Base-by-base conservation (phyloP, 53 echinoderm and acorn worm genomes). In the Echinometra lucunter region DNA sequence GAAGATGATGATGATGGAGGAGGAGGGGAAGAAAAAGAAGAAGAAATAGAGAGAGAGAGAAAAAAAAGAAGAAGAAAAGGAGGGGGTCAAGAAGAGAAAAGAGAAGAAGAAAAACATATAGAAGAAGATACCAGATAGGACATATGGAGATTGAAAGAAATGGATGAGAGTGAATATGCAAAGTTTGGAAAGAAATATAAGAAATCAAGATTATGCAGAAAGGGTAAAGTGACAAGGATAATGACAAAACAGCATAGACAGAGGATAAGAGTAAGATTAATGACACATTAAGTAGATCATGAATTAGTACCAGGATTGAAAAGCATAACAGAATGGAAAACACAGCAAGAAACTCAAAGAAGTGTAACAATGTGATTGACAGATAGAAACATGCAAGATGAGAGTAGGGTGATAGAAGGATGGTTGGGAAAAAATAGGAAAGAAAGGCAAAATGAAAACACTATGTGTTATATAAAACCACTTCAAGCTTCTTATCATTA, bases 301-400 rank as follows among this genome's bases (percentile, higher is more conserved):
- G 49, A n/a, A 49, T 9, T 1, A 85, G 7, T 45, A 49, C 6
- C 12, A 13, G 11, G 30, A 28, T 44, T 6, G 45, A 45, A 28
- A 72, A 34, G 47, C 19, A n/a, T 12, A 67, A 15, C 66, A 45
- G 92, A 2, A 72, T 67, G 44, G 16, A 72, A 28, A 45, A n/a
- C n/a, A n/a, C 10, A 38, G 90, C 35, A 72, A 92, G 25, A 45
- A 70, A 92, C n/a, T 34, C 6, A 91, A 37, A 66, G 66, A 67
- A 37, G 45, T 63, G 40, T 1, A 25, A 88, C 34, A 53, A 27
- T 32, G 13, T 7, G 58, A 56, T 9, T 56, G 90, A 70, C 2
- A 30, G 23, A 44, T 9, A 57, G 38, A 55, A 45, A 6, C 56
- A 19, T 72, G 37, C 35, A 91, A 12, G 57, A 53, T 55, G 75